phyloP scores from a whole-genome alignment of 2,113 vertebrate genomes.

The Chamaea fasciata region DNA sequence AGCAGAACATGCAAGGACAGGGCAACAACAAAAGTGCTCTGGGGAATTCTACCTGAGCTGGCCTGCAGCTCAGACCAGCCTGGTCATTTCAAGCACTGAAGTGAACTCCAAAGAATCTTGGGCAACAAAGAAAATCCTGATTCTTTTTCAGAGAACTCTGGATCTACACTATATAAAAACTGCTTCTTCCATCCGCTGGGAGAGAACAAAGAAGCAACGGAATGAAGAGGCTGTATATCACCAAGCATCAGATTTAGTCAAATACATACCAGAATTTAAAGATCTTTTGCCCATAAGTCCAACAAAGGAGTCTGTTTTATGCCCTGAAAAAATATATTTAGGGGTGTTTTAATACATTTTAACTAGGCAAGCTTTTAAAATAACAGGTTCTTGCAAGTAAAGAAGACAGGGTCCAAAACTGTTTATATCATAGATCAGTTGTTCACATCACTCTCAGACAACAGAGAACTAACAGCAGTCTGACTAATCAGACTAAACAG shows the following conservation, averaged over 20 bases:
- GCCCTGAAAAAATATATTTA: constrained; percentile 80
- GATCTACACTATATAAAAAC: neutral
- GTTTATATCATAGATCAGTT: neutral
- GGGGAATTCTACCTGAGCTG: neutral
- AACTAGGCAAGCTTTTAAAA: constrained; percentile 2
- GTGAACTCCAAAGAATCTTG: neutral
- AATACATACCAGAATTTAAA: constrained; percentile 88
- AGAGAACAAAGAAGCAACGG: neutral
- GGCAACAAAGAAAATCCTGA: neutral
- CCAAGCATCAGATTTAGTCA: neutral
- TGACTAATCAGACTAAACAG: neutral
- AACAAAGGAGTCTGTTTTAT: constrained; percentile 87
- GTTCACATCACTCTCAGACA: neutral
- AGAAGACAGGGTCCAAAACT: neutral
- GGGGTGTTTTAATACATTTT: constrained; percentile 62
- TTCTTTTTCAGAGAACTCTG: neutral
- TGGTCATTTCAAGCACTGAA: neutral
- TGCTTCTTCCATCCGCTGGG: neutral
- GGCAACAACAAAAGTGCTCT: neutral
- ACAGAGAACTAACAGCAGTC: neutral
- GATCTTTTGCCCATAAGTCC: constrained; percentile 92
- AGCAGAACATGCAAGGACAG: neutral
- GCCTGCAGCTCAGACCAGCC: neutral
- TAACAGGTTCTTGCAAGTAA: neutral
- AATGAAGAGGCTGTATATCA: neutral